Evolutionary conservation across 2,797 vertebrate genomes (phyloP), one percentile per base, ranked within the genome.

Genomic region (Mormyrus hasselquistii): DNA sequence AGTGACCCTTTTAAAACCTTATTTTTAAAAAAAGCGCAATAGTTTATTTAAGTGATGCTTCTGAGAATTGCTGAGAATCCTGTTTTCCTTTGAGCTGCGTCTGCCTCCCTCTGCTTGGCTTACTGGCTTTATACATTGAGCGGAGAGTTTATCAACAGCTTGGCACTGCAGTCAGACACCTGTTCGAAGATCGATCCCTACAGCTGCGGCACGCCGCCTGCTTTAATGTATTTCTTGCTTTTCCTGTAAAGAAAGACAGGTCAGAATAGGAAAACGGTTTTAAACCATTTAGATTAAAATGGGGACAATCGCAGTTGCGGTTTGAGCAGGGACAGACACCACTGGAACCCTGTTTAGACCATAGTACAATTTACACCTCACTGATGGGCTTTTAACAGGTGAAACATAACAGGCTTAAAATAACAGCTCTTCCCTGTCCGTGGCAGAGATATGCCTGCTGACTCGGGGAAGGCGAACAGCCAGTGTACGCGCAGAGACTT

Each of bases 381-480:
- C 41, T 82, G 50, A 34, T 86, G 12, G 10, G 49, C 52, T 85
- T 86, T 86, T 53, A 34, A 52, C 22, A 3, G 49, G 49, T 34
- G n/a, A 25, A 16, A 86, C 16, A 53, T 82, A 19, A 55, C 49
- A 14, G 84, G 84, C 50, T 86, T 34, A 55, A 29, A 16, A 25
- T 86, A 38, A 53, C 47, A 9, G 84, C 62, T 19, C 69, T 38
- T 10, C 47, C 85, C 22, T 73, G 22, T 89, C 7, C 52, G 6
- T 16, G 0, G 0, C 91, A 98, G 98, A 98, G 91, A 98, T 98
- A 92, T 98, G 98, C 93, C 94, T 98, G 93, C 94, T 98, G 94
- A 98, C 97, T 0, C 95, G 97, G 0, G 98, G 98, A 57, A 96
- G 98, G 10, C 96, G 98, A 57, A 98, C 98, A 0, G 98, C 98